These are phyloP conservation scores for Taxidea taxus DNA, from an alignment of 2,113 vertebrate species.

Conservation along the genomic window DNA sequence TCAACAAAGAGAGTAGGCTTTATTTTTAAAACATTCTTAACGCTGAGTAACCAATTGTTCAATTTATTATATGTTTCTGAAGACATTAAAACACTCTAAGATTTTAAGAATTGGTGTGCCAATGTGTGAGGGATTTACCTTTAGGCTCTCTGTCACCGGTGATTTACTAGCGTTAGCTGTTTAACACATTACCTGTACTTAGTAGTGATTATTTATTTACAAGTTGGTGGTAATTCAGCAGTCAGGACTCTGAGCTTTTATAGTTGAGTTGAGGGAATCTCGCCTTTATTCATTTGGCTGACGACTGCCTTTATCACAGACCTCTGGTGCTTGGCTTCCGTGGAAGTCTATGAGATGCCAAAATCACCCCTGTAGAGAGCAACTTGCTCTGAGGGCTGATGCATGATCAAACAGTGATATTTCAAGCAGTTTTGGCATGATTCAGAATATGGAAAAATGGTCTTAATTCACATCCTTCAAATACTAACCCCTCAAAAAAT, in stretches of 20 bases:
- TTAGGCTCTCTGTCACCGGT: constrained; percentile 83
- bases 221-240: constrained; percentile 80
- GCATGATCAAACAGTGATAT: constrained; percentile 39
- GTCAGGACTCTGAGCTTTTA: constrained; percentile 78
- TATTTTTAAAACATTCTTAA: constrained; percentile 82
- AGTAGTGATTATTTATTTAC: constrained; percentile 86
- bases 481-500: background rate
- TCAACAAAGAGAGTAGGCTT: constrained; percentile 77
- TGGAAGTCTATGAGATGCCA: constrained; percentile 53
- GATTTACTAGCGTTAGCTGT: constrained; percentile 83
- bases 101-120: constrained; percentile 81
- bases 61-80: constrained; percentile 80
- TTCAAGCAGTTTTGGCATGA: constrained; percentile 51
- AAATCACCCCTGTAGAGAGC: constrained; percentile 58
- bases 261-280: constrained; percentile 77
- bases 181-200: constrained; percentile 85
- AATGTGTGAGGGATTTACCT: constrained; percentile 79
- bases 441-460: constrained; percentile 21
- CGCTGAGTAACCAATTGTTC: constrained; percentile 78
- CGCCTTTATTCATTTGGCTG: constrained; percentile 78
- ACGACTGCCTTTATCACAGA: constrained; percentile 74
- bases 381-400: constrained; percentile 25
- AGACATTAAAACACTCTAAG: constrained; percentile 72
- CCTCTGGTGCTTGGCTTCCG: constrained; percentile 74
- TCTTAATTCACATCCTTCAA: constrained; percentile 28